Base-by-base conservation (phyloP, 2,113 vertebrate species). In the Cryptomyrus ogoouensis region DNA sequence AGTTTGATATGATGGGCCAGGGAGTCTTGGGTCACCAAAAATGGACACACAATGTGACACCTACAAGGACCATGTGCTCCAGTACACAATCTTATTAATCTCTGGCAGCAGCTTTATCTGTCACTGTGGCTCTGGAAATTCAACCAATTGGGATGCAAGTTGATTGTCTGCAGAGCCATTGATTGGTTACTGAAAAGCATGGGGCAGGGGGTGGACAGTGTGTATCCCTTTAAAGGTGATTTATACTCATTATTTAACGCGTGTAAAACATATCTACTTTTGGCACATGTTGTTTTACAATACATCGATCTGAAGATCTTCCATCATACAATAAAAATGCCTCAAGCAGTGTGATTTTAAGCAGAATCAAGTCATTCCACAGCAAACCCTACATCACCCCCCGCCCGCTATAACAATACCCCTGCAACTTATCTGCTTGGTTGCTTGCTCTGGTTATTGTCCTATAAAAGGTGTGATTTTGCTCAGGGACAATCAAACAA, bases 401-500 rank as follows among this genome's bases (percentile, higher is more conserved):
- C 58, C 17, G 56, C 56, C 86, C 53, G 10, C 91, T 89, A 84
- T 90, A 91, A 95, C 94, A 94, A 93, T 53, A 91, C 89, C 91
- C 62, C 49, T 70, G 88, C 91, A 92, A 95, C 91, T 88, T 95
- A 94, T 94, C 94, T 94, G 89, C 52, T 17, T 89, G 89, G 86
- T 90, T 10, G 66, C 88, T 90, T 91, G 91, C 91, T 91, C 91
- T 89, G 89, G 87, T 93, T 90, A 92, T 93, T 91, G 93, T 93
- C 92, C 91, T 91, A 93, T 91, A 94, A 94, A 93, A 95, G 94
- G 91, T 88, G 24, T 88, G 87, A 87, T 85, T 62, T 91, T 58
- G 31, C 74, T 88, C 74, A 1, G 92, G 95, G 91, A 97, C 96
- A 98, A 96, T 97, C 95, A 96, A 96, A 96, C 95, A 96, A 95